These are phyloP conservation scores for Tachyglossus aculeatus DNA, from an alignment of 2,797 vertebrate genomes.

Conservation along the genomic window DNA sequence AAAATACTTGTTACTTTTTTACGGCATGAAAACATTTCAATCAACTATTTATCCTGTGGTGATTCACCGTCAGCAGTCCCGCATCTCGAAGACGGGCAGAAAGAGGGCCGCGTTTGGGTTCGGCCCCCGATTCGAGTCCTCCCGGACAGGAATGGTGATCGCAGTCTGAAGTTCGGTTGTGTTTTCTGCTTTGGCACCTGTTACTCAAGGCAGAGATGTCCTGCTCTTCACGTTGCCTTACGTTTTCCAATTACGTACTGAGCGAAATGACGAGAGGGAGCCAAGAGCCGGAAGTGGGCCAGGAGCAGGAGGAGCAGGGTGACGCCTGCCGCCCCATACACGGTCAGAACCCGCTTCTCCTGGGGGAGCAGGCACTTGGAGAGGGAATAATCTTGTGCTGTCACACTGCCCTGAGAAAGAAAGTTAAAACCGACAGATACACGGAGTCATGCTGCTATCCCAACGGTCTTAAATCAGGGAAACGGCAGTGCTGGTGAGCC, in stretches of 20 bases:
- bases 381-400: slow-evolving; percentile 78
- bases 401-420: slow-evolving; percentile 83
- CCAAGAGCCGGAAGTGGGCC: slow-evolving; percentile 76
- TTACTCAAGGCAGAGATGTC: slow-evolving; percentile 53
- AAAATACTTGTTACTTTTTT: slow-evolving; percentile 72
- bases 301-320: slow-evolving; percentile 73
- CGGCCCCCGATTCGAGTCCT: slow-evolving; percentile 58
- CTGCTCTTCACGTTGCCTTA: slow-evolving; percentile 81
- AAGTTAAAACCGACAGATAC: neutral
- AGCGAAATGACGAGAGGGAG: slow-evolving; percentile 78
- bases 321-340: slow-evolving; percentile 76
- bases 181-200: slow-evolving; percentile 68
- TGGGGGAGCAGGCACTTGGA: slow-evolving; percentile 91
- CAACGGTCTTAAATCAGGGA: slow-evolving; percentile 4
- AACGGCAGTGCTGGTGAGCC: neutral
- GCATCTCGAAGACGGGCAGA: slow-evolving; percentile 57
- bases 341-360: slow-evolving; percentile 85
- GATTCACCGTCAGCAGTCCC: slow-evolving; percentile 59
- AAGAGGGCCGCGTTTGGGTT: slow-evolving; percentile 60
- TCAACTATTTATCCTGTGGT: slow-evolving; percentile 69
- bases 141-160: slow-evolving; percentile 64
- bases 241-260: slow-evolving; percentile 83
- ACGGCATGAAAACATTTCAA: slow-evolving; percentile 68
- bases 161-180: slow-evolving; percentile 65
- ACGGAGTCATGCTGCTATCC: neutral